phyloP scores from a whole-genome alignment of 2,888 invertebrate species.

The Taphrorychus bicolor region DNA sequence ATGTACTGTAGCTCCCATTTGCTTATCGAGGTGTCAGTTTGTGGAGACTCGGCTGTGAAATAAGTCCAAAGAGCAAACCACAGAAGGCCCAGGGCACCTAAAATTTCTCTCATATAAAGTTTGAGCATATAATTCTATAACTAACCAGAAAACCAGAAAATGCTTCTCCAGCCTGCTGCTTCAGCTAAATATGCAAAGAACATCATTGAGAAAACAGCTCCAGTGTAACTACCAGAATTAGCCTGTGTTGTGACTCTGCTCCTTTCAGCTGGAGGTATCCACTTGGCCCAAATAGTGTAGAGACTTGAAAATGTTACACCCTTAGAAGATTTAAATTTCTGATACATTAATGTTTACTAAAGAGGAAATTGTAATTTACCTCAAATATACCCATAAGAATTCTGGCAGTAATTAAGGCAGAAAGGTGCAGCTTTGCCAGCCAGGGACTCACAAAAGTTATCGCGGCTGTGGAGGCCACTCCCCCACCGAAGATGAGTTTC shows the following conservation, averaged over 20 bases:
- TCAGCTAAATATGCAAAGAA: conserved; percentile 75
- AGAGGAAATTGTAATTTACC: conserved; percentile 40
- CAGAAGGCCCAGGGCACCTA: conserved; percentile 71
- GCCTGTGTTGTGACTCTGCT: conserved; percentile 81
- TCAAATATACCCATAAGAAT: conserved; percentile 51
- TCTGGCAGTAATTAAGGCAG: conserved; percentile 72
- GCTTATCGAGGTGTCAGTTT: conserved; percentile 75
- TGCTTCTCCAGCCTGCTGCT: conserved; percentile 77
- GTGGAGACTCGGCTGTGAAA: conserved; percentile 76
- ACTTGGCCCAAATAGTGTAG: conserved; percentile 82
- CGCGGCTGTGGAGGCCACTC: conserved; percentile 78
- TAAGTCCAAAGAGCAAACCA: conserved; percentile 78
- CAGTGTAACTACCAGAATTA: conserved; percentile 84
- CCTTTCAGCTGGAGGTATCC: conserved; percentile 83
- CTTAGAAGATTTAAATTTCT: conserved; percentile 58
- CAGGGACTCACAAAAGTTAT: conserved; percentile 82
- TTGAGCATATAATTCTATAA: not conserved
- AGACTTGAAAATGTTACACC: conserved; percentile 80
- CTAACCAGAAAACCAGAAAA: conserved; percentile 74
- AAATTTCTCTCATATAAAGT: not conserved
- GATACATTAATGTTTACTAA: not conserved
- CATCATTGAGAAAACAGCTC: conserved; percentile 84
- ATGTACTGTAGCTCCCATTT: conserved; percentile 78
- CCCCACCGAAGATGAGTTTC: conserved; percentile 79
- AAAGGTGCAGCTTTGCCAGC: conserved; percentile 74